Conservation (phyloP, 2,888 invertebrate genomes). For the Shargacucullia verbasci region DNA sequence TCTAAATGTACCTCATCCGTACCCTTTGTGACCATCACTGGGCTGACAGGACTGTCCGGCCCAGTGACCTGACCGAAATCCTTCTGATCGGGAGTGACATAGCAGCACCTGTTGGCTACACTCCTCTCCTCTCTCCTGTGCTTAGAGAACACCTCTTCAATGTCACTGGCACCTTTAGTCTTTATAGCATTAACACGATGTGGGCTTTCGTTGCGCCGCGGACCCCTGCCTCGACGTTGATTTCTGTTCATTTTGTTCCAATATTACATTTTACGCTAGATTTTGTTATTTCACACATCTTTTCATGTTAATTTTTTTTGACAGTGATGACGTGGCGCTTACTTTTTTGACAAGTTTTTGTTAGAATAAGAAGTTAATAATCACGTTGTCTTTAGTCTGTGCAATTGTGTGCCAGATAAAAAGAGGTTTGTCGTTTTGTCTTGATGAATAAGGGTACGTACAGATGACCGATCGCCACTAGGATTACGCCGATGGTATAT, state of each 20-base stretch:
- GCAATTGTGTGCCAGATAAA: too few relatives aligned
- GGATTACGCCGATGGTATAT: too few relatives aligned
- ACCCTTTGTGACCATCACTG: not conserved
- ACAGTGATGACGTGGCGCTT: too few relatives aligned
- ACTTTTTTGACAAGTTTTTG: too few relatives aligned
- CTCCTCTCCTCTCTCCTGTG: slow-evolving; percentile 40
- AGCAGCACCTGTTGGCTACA: slow-evolving; percentile 68
- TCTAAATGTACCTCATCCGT: too few relatives aligned
- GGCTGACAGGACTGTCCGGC: not conserved
- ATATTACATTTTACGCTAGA: slow-evolving; percentile 18
- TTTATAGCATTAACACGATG: slow-evolving; percentile 27
- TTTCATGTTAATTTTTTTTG: slow-evolving; percentile 3
- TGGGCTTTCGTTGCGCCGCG: slow-evolving; percentile 19
- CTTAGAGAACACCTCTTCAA: slow-evolving; percentile 57
- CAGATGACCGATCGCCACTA: too few relatives aligned
- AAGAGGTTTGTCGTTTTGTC: too few relatives aligned
- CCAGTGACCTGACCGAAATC: slow-evolving; percentile 61
- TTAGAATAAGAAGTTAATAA: not conserved
- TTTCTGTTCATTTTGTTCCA: slow-evolving; percentile 66
- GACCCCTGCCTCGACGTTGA: slow-evolving; percentile 55
- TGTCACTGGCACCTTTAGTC: slow-evolving; percentile 30
- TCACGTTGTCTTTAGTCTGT: too few relatives aligned
- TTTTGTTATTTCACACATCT: slow-evolving; percentile 5
- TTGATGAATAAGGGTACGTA: too few relatives aligned
- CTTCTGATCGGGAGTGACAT: slow-evolving; percentile 59